Evolutionary conservation across 2,113 vertebrate species (phyloP), one percentile per base, ranked within the genome.

Genomic region (Ameiurus melas): DNA sequence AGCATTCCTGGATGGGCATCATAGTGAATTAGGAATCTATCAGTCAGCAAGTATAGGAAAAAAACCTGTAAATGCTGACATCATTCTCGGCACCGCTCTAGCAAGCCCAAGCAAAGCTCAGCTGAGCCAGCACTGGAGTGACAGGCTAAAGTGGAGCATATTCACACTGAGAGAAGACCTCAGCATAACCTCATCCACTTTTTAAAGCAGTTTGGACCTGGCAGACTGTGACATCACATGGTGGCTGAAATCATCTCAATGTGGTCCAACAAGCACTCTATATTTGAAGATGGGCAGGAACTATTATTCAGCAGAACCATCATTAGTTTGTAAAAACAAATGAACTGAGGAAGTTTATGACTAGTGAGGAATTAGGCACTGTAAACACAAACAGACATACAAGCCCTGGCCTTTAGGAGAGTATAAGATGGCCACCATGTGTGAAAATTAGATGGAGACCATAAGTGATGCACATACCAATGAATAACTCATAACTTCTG

Each of bases 331-430:
- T 43, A 73, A 53, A 73, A 85, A 73, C 84, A 57, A 84, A 53
- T 53, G 19, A 73, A 75, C 33, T 70, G 53, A 73, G 14, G 43
- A 17, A 33, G 70, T 57, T 85, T 80, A 83, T 88, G 30, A 73
- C 68, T 39, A 36, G 25, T 30, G 22, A 73, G 27, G 17, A 27
- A 81, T 57, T 64, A 64, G 8, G 5, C 12, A 73, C 16, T 70
- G 27, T 78, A 70, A 86, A 88, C 84, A 90, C n/a, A 77, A 68
- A 68, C 36, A n/a, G 27, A 85, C 64, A 22, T 75, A 57, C 7
- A 82, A 58, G 25, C 57, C 5, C 36, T 79, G 51, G 19, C 30
- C n/a, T 27, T 47, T 68, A 80, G 3, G 16, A 62, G 25, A 83
- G 51, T n/a, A 68, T 58, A 39, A 86, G 12, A 77, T 60, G n/a